Base-by-base conservation (phyloP, 2,888 invertebrate genomes). In the Erebia ligea region DNA sequence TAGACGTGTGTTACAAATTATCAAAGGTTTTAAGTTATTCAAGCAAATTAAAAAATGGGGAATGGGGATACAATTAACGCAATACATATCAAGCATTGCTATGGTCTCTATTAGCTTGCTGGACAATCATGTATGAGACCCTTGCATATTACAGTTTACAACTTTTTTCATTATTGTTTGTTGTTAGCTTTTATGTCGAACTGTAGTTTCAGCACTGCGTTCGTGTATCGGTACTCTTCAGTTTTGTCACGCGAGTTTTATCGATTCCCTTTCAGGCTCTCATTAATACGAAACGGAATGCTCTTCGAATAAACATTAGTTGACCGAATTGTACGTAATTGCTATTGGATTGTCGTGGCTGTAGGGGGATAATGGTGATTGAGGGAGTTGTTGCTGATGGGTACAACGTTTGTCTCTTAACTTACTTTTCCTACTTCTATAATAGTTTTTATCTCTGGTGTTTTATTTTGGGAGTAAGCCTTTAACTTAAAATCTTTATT, bases 241-340 rank as follows among this genome's bases (percentile, higher is more conserved):
- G 76, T 77, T 48, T 77, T 77, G 85, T 84, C 89, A 89, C 88
- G 88, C 86, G 76, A 89, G 73, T 45, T 6, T 6, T 80, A 80
- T 82, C 82, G 79, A 84, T 83, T 81, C 68, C 19, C 54, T 54
- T 54, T 54, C 54, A 19, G 52, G 54, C 75, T 79, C 80, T 79
- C 82, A 84, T 80, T 75, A 76, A 74, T 68, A 70, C 57, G 70
- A 45, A 71, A 67, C 75, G 71, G 74, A 84, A 84, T 81, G 81
- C 80, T 86, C 82, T 83, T 86, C 83, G 86, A 89, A 89, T 88
- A 88, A 87, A 85, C 86, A 89, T 90, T 86, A 84, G 79, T 73
- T 78, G 78, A 75, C 79, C 76, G 79, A 83, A 82, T 82, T 79
- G 83, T 77, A 77, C 76, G 81, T 86, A 88, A 91, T 89, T 82